Conservation (phyloP, 2,113 vertebrate genomes). For the Ageneiosus marmoratus region DNA sequence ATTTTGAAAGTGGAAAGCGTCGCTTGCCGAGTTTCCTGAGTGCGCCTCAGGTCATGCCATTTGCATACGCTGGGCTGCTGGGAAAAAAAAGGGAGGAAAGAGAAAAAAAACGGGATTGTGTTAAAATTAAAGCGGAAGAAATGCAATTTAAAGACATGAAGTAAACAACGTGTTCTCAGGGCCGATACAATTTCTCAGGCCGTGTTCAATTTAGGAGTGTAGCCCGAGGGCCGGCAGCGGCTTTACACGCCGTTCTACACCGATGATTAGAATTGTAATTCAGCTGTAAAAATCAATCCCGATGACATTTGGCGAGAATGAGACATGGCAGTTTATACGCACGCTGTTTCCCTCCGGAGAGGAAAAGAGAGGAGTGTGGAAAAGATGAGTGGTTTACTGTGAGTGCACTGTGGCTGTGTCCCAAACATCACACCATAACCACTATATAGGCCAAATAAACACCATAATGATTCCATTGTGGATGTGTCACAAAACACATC, state of each 20-base stretch:
- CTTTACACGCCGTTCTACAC: conserved; percentile 81
- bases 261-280: conserved; percentile 84
- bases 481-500: neutral
- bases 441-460: neutral
- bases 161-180: conserved; percentile 81
- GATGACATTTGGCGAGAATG: conserved; percentile 81
- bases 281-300: conserved; percentile 78
- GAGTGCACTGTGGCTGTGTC: neutral
- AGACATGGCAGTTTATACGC: conserved; percentile 71
- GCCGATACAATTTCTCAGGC: conserved; percentile 80
- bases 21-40: conserved; percentile 77
- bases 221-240: conserved; percentile 71
- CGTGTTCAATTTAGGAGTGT: conserved; percentile 81
- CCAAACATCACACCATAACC: neutral
- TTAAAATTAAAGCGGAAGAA: conserved; percentile 85
- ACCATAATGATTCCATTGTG: neutral
- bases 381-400: conserved; percentile 4
- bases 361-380: conserved; percentile 9
- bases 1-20: conserved; percentile 67
- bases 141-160: conserved; percentile 93
- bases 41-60: conserved; percentile 78
- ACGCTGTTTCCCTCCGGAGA: conserved; percentile 58
- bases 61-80: conserved; percentile 70
- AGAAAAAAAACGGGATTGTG: conserved; percentile 55
- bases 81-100: conserved; percentile 56